Percentiles rank a stretch among this genome's conserved stretches.
Evolutionary conservation across 2,888 invertebrate genomes (phyloP).

Genomic region (Oegoconia quadripuncta): DNA sequence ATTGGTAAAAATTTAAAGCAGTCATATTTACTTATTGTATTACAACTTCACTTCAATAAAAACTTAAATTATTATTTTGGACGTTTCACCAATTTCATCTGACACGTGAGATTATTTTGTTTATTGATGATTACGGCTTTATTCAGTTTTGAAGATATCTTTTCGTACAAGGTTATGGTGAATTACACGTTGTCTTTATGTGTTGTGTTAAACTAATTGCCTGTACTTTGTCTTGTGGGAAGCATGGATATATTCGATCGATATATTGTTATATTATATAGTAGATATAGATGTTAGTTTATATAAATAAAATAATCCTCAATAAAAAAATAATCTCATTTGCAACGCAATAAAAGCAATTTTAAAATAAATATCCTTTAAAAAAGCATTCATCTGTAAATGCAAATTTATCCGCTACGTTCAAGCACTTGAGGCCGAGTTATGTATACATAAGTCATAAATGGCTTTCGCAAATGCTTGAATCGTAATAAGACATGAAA

Average conservation of each 20-base stretch:
- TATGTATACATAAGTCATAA: no score
- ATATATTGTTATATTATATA: conserved; percentile 25
- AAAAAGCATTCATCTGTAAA: conserved; percentile 63
- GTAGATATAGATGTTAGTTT: conserved; percentile 25
- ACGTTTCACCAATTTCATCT: conserved; percentile 43
- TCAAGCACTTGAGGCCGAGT: conserved; percentile 44
- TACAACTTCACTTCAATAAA: background rate
- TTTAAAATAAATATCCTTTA: conserved; percentile 35
- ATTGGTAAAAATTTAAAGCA: conserved; percentile 36
- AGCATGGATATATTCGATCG: conserved; percentile 53
- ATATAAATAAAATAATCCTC: conserved; percentile 30
- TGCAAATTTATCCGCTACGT: conserved; percentile 49
- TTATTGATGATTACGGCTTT: conserved; percentile 41
- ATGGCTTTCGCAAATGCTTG: conserved; percentile 48
- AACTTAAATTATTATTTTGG: background rate
- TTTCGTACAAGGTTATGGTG: conserved; percentile 17
- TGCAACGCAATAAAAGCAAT: conserved; percentile 31
- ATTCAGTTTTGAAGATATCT: conserved; percentile 14
- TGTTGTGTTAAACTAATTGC: conserved; percentile 66
- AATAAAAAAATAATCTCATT: conserved; percentile 68
- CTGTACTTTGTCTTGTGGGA: conserved; percentile 51
- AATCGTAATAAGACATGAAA: conserved; percentile 26
- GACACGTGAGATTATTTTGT: conserved; percentile 68
- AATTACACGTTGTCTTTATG: conserved; percentile 46
- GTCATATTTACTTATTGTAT: conserved; percentile 2